These are phyloP conservation scores for Brenthis hecate DNA, from an alignment of 2,888 invertebrate genomes.

Conservation along the genomic window DNA sequence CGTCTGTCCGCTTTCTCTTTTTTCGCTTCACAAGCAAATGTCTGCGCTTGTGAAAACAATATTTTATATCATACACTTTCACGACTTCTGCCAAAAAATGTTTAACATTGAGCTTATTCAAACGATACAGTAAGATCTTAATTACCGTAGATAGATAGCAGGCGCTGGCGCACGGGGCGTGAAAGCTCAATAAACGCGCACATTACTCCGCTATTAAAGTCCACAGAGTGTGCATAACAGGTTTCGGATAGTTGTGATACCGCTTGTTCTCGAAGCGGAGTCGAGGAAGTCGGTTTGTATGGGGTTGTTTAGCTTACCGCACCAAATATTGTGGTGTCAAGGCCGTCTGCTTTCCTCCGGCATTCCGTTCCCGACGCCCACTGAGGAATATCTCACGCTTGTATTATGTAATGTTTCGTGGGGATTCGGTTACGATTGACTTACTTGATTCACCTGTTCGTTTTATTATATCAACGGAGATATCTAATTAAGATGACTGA, in stretches of 20 bases:
- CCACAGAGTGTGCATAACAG: slow-evolving; percentile 52
- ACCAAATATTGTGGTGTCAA: slow-evolving; percentile 80
- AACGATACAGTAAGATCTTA: slow-evolving; percentile 52
- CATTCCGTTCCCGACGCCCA: slow-evolving; percentile 79
- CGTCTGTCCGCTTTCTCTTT: slow-evolving; percentile 66
- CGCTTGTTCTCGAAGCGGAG: slow-evolving; percentile 42
- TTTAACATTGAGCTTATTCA: slow-evolving; percentile 32
- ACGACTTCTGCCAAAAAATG: slow-evolving; percentile 28
- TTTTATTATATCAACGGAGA: slow-evolving; percentile 11
- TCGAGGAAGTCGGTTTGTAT: slow-evolving; percentile 47
- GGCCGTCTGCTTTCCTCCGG: slow-evolving; percentile 79
- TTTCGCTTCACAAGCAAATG: slow-evolving; percentile 48
- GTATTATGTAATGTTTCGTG: slow-evolving; percentile 70
- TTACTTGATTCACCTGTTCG: slow-evolving; percentile 48
- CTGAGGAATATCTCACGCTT: slow-evolving; percentile 76
- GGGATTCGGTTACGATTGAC: slow-evolving; percentile 71
- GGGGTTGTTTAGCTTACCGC: slow-evolving; percentile 62
- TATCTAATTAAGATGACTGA: slow-evolving; percentile 6
- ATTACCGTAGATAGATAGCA: slow-evolving; percentile 64
- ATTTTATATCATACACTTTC: slow-evolving; percentile 34
- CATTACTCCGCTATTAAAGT: slow-evolving; percentile 52
- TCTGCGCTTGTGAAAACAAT: slow-evolving; percentile 37
- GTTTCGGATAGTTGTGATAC: slow-evolving; percentile 40
- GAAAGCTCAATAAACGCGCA: slow-evolving; percentile 65
- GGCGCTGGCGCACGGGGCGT: slow-evolving; percentile 65